Base-by-base conservation (phyloP, 1,140 invertebrate genomes). In the Augochlora pura region DNA sequence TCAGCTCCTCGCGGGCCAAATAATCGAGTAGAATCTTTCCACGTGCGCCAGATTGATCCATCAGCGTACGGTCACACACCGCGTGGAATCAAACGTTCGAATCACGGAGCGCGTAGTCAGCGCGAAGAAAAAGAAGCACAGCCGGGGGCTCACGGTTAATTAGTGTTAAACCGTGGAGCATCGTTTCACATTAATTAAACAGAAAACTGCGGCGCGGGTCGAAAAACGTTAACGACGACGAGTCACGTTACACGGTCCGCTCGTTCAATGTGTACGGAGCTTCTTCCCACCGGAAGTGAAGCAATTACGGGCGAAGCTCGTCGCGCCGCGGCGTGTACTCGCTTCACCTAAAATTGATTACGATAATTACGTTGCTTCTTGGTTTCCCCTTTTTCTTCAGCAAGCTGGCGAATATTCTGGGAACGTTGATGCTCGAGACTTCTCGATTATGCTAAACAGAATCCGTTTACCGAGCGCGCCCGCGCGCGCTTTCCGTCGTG, bases 261-360 rank as follows among this genome's bases (percentile, higher is more conserved):
- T 77, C 62, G 74, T 77, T 77, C 74, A 52, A 69, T 77, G 68
- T 77, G 49, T 69, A 69, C 74, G 65, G 69, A 32, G 21, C 38
- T 49, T 25, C 63, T 9, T 8, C 25, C 12, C 42, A 23, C 8
- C 39, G 39, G 23, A 18, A 32, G 25, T n/a, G 2, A 73, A 27
- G 16, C n/a, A 46, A 23, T 10, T n/a, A 66, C n/a, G 32, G 6
- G 21, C 21, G 16, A n/a, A 38, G 38, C 21, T 2, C 21, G 49
- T n/a, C n/a, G 54, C 18, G 16, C 25, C 18, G 16, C 25, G 54
- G 27, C 62, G 23, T 63, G 18, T 6, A 32, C 39, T 25, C 38
- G 25, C 8, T 32, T 18, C 16, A 59, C 46, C 4, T n/a, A 18
- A 65, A 27, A 67, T 75, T 7, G 23, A 46, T 12, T 14, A 46